phyloP scores from a whole-genome alignment of 1,140 invertebrate genomes.

The Rhopalosiphum maidis region DNA sequence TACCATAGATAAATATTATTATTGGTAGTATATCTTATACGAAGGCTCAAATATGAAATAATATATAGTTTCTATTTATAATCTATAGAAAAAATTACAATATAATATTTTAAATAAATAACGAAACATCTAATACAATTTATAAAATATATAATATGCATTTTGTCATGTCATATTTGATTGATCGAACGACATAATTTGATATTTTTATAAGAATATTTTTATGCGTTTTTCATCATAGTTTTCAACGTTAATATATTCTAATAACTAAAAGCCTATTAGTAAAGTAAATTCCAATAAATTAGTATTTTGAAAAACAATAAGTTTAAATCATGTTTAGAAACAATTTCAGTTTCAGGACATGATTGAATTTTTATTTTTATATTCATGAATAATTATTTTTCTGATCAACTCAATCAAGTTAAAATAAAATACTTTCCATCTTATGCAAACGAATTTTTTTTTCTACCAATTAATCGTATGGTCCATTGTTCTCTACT shows the following conservation, averaged over 20 bases:
- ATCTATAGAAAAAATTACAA: neutral
- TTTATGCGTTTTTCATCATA: neutral
- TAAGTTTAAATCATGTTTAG: neutral
- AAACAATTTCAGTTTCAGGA: neutral
- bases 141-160: neutral
- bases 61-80: neutral
- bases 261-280: no score
- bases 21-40: neutral
- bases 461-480: no score
- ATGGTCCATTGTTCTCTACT: neutral
- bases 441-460: no score
- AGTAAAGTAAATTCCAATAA: no score
- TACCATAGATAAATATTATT: neutral
- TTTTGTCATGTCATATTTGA: neutral
- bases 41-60: neutral
- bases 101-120: neutral
- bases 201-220: no score
- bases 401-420: no score
- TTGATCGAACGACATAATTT: neutral
- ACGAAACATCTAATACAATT: neutral
- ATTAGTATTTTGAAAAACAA: neutral
- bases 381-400: no score
- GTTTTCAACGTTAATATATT: neutral
- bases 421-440: no score
- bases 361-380: no score